Evolutionary conservation across 2,113 vertebrate genomes (phyloP), one percentile per base, ranked within the genome.

Genomic region (Xiphophorus hellerii): DNA sequence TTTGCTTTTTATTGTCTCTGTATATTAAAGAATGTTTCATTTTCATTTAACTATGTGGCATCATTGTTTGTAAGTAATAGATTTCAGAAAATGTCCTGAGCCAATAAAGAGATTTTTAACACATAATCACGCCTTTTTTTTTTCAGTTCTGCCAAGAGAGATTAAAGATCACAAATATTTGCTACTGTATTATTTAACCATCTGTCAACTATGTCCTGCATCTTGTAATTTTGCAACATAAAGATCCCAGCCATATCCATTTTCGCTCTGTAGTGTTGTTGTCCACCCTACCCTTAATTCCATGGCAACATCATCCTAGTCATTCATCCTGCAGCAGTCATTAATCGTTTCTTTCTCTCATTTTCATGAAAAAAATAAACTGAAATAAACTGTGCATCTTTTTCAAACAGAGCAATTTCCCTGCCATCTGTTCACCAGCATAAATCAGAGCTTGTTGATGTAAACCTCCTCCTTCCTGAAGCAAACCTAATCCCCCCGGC

Each of bases 371-470:
- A n/a, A 82, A 58, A 85, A 82, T 90, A 83, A 84, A 78, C 74
- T 73, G 80, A 86, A 90, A 91, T 92, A 84, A 90, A 91, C 77
- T 85, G 85, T 82, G 88, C 84, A 89, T 91, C 89, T 87, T 91
- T 77, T 91, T 80, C 92, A 91, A 92, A 94, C 91, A 91, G 88
- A 92, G 89, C 85, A 88, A 90, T 88, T 90, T 92, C 85, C 88
- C 74, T n/a, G 48, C 91, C 93, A 94, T 94, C 91, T 94, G 92
- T 87, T 92, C 89, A 20, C 71, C 78, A 9, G 73, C 73, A 54
- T 92, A 93, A 92, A 94, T 92, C 90, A 90, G 84, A 69, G 74
- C 71, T 84, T 82, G 88, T 87, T 90, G 86, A 89, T 85, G 90
- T 82, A 89, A 91, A 89, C 83, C 85, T 89, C 76, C 83, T 88